A percentile compares a stretch with the other conserved stretches of the same genome.
These are phyloP conservation scores for Drosophila nikananu DNA, from an alignment of 1,140 invertebrate genomes.

Conservation along the genomic window DNA sequence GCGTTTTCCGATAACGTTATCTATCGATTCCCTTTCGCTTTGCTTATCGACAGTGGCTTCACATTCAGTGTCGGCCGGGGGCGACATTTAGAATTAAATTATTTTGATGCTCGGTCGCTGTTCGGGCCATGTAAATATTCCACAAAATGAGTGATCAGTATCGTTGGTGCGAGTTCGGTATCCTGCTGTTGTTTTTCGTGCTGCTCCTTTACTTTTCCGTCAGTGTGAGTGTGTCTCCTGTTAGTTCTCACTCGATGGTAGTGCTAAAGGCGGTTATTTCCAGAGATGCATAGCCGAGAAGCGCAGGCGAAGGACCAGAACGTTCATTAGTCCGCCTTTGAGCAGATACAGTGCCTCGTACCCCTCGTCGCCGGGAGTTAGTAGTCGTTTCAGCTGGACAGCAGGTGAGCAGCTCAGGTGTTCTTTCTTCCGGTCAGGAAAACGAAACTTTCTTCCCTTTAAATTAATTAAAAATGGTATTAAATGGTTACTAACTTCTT, in stretches of 20 bases:
- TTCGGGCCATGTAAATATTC: constrained; percentile 3
- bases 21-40: constrained; percentile 6
- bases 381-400: constrained; percentile 25
- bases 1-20: constrained; percentile 44
- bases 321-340: constrained; percentile 10
- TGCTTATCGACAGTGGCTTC: constrained; percentile 23
- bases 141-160: constrained; percentile 36
- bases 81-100: constrained; percentile 16
- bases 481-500: constrained; percentile 10
- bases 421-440: neutral
- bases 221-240: constrained; percentile 29
- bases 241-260: neutral
- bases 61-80: neutral
- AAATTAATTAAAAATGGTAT: constrained; percentile 23
- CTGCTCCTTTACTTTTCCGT: constrained; percentile 27
- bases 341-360: constrained; percentile 31
- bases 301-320: constrained; percentile 5
- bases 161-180: constrained; percentile 36
- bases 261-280: constrained; percentile 7
- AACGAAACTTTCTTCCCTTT: neutral
- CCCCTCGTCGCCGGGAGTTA: constrained; percentile 17
- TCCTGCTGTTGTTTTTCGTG: constrained; percentile 35
- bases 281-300: constrained; percentile 38
- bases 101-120: constrained; percentile 28
- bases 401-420: constrained; percentile 40